Evolutionary conservation across 1,140 invertebrate species (phyloP).

Genomic region (Nasonia giraulti): DNA sequence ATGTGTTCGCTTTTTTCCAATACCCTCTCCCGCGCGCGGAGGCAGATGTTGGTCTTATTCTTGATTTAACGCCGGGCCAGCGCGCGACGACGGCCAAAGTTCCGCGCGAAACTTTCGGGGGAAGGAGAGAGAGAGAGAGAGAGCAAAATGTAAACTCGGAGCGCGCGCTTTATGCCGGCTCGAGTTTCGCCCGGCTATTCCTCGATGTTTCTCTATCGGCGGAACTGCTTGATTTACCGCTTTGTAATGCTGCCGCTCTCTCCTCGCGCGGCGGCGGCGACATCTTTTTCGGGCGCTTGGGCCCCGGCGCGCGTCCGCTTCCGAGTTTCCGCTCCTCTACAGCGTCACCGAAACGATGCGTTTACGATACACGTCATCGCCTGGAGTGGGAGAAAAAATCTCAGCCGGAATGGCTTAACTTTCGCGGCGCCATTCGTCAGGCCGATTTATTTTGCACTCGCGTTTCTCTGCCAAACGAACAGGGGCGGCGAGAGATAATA

Average conservation of each 20-base stretch:
- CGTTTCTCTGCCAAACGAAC: constrained; percentile 26
- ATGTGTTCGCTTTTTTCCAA: background rate
- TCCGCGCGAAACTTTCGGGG: background rate
- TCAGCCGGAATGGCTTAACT: constrained; percentile 1
- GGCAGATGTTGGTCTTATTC: constrained; percentile 26
- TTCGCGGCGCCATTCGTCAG: constrained; percentile 20
- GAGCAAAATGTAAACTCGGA: background rate
- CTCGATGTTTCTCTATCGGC: background rate
- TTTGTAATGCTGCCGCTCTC: background rate
- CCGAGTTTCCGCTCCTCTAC: too few relatives aligned
- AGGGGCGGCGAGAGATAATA: constrained; percentile 21
- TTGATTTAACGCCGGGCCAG: constrained; percentile 21
- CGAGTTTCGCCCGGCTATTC: background rate
- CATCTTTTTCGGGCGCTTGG: too few relatives aligned
- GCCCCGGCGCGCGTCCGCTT: too few relatives aligned
- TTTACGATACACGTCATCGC: background rate
- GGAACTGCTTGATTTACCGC: background rate
- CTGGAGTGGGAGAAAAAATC: background rate
- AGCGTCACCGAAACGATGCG: too few relatives aligned
- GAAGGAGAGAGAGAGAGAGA: background rate
- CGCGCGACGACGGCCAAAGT: background rate
- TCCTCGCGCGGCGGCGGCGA: background rate
- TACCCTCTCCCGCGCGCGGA: background rate
- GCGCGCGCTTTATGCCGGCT: background rate
- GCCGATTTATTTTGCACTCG: constrained; percentile 19